Percentiles rank a stretch among this genome's conserved stretches.
phyloP scores from a whole-genome alignment of 1,140 invertebrate species.

The Sweltsa coloradensis region DNA sequence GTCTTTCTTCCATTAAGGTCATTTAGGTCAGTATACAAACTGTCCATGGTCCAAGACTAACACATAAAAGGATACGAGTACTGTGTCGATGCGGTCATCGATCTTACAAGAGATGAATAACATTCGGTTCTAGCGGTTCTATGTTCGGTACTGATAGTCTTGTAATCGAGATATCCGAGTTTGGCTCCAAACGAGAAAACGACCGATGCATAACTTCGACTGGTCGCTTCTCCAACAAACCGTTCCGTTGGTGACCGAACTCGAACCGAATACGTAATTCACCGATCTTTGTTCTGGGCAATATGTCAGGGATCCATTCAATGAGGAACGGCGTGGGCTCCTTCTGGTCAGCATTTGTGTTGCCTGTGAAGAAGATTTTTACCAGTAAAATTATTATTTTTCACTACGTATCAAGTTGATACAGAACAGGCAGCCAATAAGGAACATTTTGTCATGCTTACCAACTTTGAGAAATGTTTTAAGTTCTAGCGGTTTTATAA shows the following conservation, averaged over 20 bases:
- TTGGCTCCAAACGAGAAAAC: no score
- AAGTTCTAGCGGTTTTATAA: slow-evolving; percentile 50
- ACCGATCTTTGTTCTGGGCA: slow-evolving; percentile 53
- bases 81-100: no score
- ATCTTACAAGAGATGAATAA: no score
- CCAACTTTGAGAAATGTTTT: slow-evolving; percentile 63
- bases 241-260: slow-evolving; percentile 40
- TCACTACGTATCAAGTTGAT: not conserved
- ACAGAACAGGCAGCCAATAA: not conserved
- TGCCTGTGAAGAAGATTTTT: slow-evolving; percentile 33
- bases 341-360: slow-evolving; percentile 40
- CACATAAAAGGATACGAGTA: no score
- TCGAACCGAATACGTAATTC: slow-evolving; percentile 53
- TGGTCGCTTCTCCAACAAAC: slow-evolving; percentile 5
- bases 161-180: no score
- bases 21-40: no score
- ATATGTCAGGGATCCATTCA: slow-evolving; percentile 64
- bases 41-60: no score
- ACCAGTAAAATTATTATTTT: not conserved
- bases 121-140: no score
- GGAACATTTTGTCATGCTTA: slow-evolving; percentile 25
- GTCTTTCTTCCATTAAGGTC: no score
- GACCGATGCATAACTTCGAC: no score
- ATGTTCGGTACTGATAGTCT: no score
- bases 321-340: slow-evolving; percentile 58